These are phyloP conservation scores for Erebia aethiops DNA, from an alignment of 2,888 invertebrate genomes.

Conservation along the genomic window DNA sequence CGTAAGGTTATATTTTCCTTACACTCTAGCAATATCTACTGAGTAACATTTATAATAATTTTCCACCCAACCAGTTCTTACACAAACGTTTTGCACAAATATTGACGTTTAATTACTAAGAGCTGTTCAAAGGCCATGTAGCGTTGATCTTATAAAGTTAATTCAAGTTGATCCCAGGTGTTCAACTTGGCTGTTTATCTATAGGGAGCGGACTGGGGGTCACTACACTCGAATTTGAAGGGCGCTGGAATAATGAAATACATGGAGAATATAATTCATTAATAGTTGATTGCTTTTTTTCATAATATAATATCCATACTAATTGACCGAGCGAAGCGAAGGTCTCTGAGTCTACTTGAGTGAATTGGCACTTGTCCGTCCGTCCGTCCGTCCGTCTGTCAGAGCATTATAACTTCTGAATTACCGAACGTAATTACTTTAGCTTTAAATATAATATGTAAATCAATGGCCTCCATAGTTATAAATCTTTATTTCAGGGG, in stretches of 20 bases:
- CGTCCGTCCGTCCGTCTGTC: too few relatives aligned
- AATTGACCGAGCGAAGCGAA: too few relatives aligned
- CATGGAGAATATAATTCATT: conserved; percentile 44
- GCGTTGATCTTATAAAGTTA: conserved; percentile 47
- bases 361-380: too few relatives aligned
- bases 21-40: not conserved
- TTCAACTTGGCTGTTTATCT: conserved; percentile 59
- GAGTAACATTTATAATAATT: not conserved
- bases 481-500: too few relatives aligned
- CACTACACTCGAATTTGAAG: conserved; percentile 68
- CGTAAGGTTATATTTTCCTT: too few relatives aligned
- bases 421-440: too few relatives aligned
- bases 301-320: too few relatives aligned
- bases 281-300: too few relatives aligned
- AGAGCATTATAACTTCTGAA: too few relatives aligned
- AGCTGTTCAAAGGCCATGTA: conserved; percentile 46
- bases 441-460: too few relatives aligned
- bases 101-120: conserved; percentile 60
- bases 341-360: too few relatives aligned
- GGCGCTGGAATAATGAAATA: conserved; percentile 55
- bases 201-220: conserved; percentile 63
- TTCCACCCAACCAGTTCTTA: not conserved
- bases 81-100: conserved; percentile 37
- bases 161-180: conserved; percentile 67
- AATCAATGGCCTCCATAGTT: too few relatives aligned